These are phyloP conservation scores for Epinotia bilunana DNA, from an alignment of 2,888 invertebrate genomes.

Conservation along the genomic window DNA sequence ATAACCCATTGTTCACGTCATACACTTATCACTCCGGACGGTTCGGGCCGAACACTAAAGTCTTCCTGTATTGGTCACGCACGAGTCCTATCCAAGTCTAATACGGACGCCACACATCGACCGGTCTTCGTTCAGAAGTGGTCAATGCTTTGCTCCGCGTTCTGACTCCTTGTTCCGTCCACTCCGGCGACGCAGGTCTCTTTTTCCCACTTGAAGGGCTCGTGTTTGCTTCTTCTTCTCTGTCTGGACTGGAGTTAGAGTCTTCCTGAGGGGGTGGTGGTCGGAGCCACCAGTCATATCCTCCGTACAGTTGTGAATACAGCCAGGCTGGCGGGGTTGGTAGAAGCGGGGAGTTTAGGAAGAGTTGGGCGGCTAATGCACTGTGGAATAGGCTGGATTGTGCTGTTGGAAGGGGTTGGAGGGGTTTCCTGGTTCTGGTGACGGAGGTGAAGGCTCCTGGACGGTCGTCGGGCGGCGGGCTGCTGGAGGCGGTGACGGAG, in stretches of 20 bases:
- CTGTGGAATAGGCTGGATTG: conserved; percentile 78
- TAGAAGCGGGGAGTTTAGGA: conserved; percentile 89
- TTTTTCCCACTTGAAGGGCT: conserved; percentile 77
- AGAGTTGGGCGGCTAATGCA: conserved; percentile 87
- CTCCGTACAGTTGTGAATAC: conserved; percentile 90
- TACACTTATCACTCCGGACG: conserved; percentile 63
- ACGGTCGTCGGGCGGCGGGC: conserved; percentile 81
- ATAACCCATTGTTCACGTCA: conserved; percentile 50
- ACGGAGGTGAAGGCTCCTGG: conserved; percentile 84
- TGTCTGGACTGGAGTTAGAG: conserved; percentile 74
- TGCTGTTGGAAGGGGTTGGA: conserved; percentile 76
- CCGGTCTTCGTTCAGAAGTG: conserved; percentile 79
- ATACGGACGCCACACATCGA: conserved; percentile 93
- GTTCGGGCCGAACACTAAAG: conserved; percentile 59
- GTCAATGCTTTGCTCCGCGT: conserved; percentile 77
- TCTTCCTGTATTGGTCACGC: conserved; percentile 52
- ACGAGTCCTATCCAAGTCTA: conserved; percentile 59
- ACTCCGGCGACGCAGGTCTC: conserved; percentile 82
- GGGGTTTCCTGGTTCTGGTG: conserved; percentile 73
- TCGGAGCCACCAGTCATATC: conserved; percentile 88
- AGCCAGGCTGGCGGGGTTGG: conserved; percentile 92
- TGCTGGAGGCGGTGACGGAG: conserved; percentile 86
- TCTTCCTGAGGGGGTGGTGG: conserved; percentile 76
- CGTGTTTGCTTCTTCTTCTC: conserved; percentile 73
- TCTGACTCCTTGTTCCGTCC: conserved; percentile 75